Conservation (phyloP, 2,888 invertebrate species). For the Aleiodes alternator region DNA sequence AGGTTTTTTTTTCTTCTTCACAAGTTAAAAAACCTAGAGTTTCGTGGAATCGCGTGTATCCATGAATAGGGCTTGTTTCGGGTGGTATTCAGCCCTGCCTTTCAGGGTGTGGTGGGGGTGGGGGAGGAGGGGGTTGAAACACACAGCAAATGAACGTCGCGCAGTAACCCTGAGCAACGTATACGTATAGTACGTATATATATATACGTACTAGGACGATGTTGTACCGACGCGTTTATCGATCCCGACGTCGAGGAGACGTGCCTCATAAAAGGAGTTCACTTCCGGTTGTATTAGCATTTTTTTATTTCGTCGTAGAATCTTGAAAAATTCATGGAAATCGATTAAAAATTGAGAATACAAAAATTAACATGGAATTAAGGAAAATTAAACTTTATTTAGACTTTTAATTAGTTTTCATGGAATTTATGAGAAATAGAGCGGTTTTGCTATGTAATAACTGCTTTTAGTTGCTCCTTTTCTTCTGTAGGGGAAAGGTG, state of each 20-base stretch:
- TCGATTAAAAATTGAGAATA: not conserved
- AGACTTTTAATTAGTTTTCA: too few relatives aligned
- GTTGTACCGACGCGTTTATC: conserved; percentile 44
- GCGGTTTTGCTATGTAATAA: too few relatives aligned
- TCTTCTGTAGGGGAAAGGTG: too few relatives aligned
- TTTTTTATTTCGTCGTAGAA: not conserved
- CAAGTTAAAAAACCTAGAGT: conserved; percentile 8
- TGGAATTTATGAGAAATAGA: too few relatives aligned
- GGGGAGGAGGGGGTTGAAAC: conserved; percentile 25
- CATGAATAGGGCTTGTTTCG: not conserved
- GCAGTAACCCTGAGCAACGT: conserved; percentile 35
- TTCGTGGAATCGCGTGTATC: conserved; percentile 36
- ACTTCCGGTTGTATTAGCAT: conserved; percentile 5
- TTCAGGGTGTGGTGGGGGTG: not conserved
- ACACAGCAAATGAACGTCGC: conserved; percentile 32
- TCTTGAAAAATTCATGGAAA: not conserved
- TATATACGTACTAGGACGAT: conserved; percentile 13
- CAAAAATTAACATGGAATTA: not conserved
- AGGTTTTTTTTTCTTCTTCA: not conserved
- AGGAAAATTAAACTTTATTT: too few relatives aligned
- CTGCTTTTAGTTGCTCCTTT: too few relatives aligned
- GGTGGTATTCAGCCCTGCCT: not conserved
- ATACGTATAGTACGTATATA: not conserved
- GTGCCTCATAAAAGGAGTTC: conserved; percentile 10
- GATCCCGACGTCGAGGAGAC: conserved; percentile 42